Percentiles rank a stretch among this genome's conserved stretches.
These are phyloP conservation scores for Diorhabda sublineata DNA, from an alignment of 1,140 invertebrate species.

Conservation along the genomic window DNA sequence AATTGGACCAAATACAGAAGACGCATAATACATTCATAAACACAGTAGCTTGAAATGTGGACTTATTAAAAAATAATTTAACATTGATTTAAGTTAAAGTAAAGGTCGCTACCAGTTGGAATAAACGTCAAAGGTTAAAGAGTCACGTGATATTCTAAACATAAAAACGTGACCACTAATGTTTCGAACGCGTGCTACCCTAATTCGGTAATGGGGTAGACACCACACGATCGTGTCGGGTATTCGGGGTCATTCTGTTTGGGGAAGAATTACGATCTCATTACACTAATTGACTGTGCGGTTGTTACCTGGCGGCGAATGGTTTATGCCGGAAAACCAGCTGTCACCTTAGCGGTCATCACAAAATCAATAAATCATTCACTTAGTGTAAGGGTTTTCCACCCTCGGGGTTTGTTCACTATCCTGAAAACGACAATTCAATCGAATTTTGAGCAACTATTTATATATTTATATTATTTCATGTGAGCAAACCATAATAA, in stretches of 20 bases:
- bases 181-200: conserved; percentile 21
- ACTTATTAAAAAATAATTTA: too few relatives aligned
- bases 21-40: too few relatives aligned
- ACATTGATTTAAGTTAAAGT: too few relatives aligned
- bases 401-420: too few relatives aligned
- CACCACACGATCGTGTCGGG: not conserved
- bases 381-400: too few relatives aligned
- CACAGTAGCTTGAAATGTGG: too few relatives aligned
- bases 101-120: conserved; percentile 8
- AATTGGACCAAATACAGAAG: too few relatives aligned
- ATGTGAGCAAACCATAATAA: too few relatives aligned
- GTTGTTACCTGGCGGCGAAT: conserved; percentile 15
- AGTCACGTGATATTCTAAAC: conserved; percentile 31
- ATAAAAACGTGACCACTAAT: conserved; percentile 24
- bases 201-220: conserved; percentile 36
- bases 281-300: conserved; percentile 32
- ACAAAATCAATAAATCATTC: not conserved
- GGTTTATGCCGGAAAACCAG: conserved; percentile 14
- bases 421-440: too few relatives aligned
- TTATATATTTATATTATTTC: too few relatives aligned
- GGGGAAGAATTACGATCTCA: conserved; percentile 35
- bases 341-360: conserved; percentile 11
- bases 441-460: too few relatives aligned
- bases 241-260: conserved; percentile 22
- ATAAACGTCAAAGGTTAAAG: conserved; percentile 10